Evolutionary conservation across 2,888 invertebrate genomes (phyloP).

Genomic region (Phortica magna): DNA sequence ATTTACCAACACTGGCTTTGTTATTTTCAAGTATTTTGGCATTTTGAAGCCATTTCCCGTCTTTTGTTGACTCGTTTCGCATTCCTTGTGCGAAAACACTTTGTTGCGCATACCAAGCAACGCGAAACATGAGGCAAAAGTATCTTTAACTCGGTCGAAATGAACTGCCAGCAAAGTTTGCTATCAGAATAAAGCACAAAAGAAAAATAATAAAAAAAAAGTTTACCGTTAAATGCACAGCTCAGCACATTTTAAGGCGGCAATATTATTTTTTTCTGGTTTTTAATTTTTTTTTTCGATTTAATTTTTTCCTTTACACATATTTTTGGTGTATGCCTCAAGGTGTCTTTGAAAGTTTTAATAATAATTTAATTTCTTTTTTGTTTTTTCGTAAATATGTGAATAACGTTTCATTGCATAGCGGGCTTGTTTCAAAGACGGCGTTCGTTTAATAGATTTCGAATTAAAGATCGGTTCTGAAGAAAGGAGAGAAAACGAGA

Average conservation of each 20-base stretch:
- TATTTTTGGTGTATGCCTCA: background rate
- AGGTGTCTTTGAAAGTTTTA: background rate
- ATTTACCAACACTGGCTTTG: background rate
- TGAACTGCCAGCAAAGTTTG: background rate
- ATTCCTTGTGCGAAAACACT: conserved; percentile 7
- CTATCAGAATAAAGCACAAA: background rate
- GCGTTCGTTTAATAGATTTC: too few relatives aligned
- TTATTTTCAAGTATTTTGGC: background rate
- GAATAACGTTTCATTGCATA: too few relatives aligned
- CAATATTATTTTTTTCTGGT: background rate
- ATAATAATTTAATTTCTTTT: background rate
- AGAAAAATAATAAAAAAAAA: background rate
- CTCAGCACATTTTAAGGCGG: background rate
- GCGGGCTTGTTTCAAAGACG: too few relatives aligned
- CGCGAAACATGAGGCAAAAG: conserved; percentile 11
- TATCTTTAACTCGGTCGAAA: background rate
- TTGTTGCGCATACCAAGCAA: conserved; percentile 4
- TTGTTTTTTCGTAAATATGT: too few relatives aligned
- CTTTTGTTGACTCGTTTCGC: background rate
- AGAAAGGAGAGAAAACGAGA: too few relatives aligned
- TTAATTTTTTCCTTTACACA: background rate
- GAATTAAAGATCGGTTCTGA: too few relatives aligned
- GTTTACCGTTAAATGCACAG: background rate
- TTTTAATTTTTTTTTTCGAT: background rate
- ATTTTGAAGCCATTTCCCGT: conserved; percentile 18